Conservation (phyloP, 2,797 vertebrate species). For the Enteromius argenteus region DNA sequence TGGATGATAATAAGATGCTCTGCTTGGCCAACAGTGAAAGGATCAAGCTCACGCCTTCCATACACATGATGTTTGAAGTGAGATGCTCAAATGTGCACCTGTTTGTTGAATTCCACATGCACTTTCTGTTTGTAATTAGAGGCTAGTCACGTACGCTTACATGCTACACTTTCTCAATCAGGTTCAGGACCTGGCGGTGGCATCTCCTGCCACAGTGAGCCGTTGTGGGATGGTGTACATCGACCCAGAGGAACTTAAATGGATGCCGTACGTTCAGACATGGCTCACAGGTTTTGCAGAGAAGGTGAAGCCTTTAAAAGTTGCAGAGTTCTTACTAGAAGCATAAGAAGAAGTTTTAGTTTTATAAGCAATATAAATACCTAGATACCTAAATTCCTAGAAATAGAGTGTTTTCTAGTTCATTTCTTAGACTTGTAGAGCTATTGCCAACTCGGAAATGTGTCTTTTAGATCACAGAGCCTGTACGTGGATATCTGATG, state of each 20-base stretch:
- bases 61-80: slow-evolving; percentile 93
- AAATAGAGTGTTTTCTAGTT: not conserved
- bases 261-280: slow-evolving; percentile 88
- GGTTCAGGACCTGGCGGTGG: slow-evolving; percentile 89
- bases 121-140: slow-evolving; percentile 5
- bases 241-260: slow-evolving; percentile 88
- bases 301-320: slow-evolving; percentile 71
- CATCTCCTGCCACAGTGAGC: slow-evolving; percentile 90
- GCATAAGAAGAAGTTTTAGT: not conserved
- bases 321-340: not conserved
- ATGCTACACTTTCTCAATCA: slow-evolving; percentile 63
- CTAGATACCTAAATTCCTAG: not conserved
- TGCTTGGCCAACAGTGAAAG: slow-evolving; percentile 90
- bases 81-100: slow-evolving; percentile 12
- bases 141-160: not conserved
- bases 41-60: slow-evolving; percentile 88
- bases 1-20: slow-evolving; percentile 94
- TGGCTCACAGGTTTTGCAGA: slow-evolving; percentile 79
- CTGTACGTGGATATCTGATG: slow-evolving; percentile 75
- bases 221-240: slow-evolving; percentile 92
- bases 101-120: not conserved
- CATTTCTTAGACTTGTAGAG: not conserved
- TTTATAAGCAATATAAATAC: not conserved
- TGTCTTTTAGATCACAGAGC: slow-evolving; percentile 54
- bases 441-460: not conserved